Evolutionary conservation across 2,888 invertebrate species (phyloP), one percentile per base, ranked within the genome.

Genomic region (Ypsolopha scabrella): DNA sequence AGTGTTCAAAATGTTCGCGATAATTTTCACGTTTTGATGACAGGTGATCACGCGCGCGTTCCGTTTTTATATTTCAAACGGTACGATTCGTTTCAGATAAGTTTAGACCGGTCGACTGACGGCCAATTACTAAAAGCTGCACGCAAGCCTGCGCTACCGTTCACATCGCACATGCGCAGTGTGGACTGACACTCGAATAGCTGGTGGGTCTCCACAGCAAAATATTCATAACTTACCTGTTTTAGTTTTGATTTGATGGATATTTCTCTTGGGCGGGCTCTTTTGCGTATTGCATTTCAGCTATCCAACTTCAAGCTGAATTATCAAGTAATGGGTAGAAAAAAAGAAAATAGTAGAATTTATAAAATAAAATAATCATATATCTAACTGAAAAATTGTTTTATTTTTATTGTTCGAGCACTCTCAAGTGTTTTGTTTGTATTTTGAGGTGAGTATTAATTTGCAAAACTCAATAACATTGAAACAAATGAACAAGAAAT

Each of bases 71-170:
- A 9, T 11, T 51, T 24, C 50, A 60, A 59, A 60, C 59, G 61
- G 58, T 54, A 44, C 37, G 48, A 58, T 59, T 58, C 58, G 64
- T 72, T 67, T 59, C 58, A 53, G 51, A 60, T 43, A 53, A 51
- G 55, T 54, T 53, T 41, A 44, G 34, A 45, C 67, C 63, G 64
- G 64, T 62, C 73, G 70, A 67, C 71, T 68, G 60, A 55, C 74
- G 76, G 80, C 82, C 82, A 80, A 82, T 82, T 80, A 83, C 85
- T 83, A 67, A 73, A 63, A 69, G 65, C 66, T 59, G 65, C 69
- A 70, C 67, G 70, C 70, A 63, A 76, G 66, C 72, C 70, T 68
- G 68, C 72, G 65, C 63, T 63, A 63, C 64, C 67, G 55, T 55
- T 52, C 44, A 48, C 54, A 74, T 55, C 55, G 76, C 85, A 83